Base-by-base conservation (phyloP, 2,113 vertebrate genomes). In the Pteronura brasiliensis region DNA sequence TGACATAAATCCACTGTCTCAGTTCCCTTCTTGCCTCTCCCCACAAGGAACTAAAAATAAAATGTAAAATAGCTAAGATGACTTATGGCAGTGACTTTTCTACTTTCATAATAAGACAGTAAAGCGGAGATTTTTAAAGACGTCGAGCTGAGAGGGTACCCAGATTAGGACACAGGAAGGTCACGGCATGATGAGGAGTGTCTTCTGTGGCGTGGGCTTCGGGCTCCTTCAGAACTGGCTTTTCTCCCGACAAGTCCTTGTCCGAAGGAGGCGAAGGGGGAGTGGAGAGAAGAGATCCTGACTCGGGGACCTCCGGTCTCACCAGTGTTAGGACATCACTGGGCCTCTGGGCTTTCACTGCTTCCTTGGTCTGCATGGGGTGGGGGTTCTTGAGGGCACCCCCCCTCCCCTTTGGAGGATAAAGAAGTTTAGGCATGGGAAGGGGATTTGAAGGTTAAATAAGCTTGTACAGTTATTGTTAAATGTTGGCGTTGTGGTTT, bases 311-410 rank as follows among this genome's bases (percentile, higher is more conserved):
- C 20, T 49, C 4, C 2, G 34, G 1, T 17, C 42, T 15, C 13
- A 4, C 0, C 13, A 4, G 7, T 20, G 17, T 23, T 18, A 39
- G 59, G 47, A 20, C 3, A 2, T 34, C 65, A 0, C 57, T 15
- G 29, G 17, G 5, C n/a, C 42, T n/a, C 42, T 39, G 71, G 31
- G 39, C 2, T 0, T 10, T 27, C 1, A 0, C 10, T 34, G 0
- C 13, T 39, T 31, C 65, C 49, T 2, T 27, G 31, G 39, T 36
- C 47, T 18, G 55, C n/a, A 6, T 1, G 34, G 4, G 13, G 23
- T 71, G 59, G 21, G 18, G 18, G n/a, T n/a, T 21, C 4, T 29
- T 7, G 3, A 0, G 39, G 79, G 34, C 42, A 31, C 6, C 20
- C 31, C 31, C 11, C 6, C 9, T 4, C 0, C 25, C 14, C 5